phyloP scores from a whole-genome alignment of 2,797 vertebrate genomes.

The Enteromius argenteus region DNA sequence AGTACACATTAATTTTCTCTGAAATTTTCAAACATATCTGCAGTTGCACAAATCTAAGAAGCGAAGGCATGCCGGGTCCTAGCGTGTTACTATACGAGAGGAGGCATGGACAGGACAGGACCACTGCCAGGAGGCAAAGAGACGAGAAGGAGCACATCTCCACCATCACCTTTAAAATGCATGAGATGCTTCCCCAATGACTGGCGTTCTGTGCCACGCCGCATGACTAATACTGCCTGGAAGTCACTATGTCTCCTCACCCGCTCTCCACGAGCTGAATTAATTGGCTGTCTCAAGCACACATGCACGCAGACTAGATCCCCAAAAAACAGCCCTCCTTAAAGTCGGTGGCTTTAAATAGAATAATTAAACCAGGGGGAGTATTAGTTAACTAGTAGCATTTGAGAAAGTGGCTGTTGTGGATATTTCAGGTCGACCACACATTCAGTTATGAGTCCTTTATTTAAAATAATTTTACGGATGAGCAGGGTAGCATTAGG shows the following conservation, averaged over 20 bases:
- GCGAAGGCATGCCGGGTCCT: slow-evolving; percentile 1
- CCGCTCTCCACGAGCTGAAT: slow-evolving; percentile 74
- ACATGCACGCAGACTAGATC: slow-evolving; percentile 26
- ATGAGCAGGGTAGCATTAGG: slow-evolving; percentile 48
- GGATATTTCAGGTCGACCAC: slow-evolving; percentile 44
- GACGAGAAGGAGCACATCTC: slow-evolving; percentile 28
- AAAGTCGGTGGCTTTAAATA: slow-evolving; percentile 58
- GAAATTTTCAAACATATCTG: slow-evolving; percentile 13
- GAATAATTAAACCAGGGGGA: slow-evolving; percentile 60
- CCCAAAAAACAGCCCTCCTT: slow-evolving; percentile 46
- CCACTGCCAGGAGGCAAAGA: slow-evolving; percentile 34
- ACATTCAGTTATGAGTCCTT: slow-evolving; percentile 51
- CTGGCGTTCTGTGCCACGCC: slow-evolving; percentile 66
- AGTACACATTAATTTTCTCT: background rate
- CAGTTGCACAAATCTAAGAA: slow-evolving; percentile 23
- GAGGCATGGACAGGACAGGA: slow-evolving; percentile 36
- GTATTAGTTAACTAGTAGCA: slow-evolving; percentile 49
- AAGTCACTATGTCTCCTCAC: slow-evolving; percentile 72
- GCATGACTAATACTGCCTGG: slow-evolving; percentile 77
- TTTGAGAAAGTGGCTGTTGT: slow-evolving; percentile 34
- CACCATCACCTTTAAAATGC: slow-evolving; percentile 76
- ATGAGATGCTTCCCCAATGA: slow-evolving; percentile 70
- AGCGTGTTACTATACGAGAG: background rate
- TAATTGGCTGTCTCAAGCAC: slow-evolving; percentile 77
- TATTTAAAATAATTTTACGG: slow-evolving; percentile 62